phyloP scores from a whole-genome alignment of 2,888 invertebrate genomes.

The Galerucella calmariensis region DNA sequence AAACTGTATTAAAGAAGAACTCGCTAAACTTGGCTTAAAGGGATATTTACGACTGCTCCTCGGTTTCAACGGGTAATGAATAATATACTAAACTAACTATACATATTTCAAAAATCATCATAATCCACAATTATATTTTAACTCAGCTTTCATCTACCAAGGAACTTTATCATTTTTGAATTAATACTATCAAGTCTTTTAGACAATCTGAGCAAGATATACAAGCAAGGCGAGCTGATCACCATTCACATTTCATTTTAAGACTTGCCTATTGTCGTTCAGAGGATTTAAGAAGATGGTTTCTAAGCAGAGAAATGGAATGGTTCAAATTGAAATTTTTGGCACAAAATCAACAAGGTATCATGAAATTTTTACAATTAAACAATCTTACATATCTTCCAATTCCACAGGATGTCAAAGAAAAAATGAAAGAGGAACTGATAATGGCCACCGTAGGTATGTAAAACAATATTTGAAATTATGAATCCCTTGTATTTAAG shows the following conservation, averaged over 20 bases:
- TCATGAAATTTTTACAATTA: conserved; percentile 73
- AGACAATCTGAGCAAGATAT: conserved; percentile 71
- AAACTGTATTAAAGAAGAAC: conserved; percentile 71
- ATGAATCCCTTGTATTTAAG: too few relatives aligned
- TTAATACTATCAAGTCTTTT: conserved; percentile 51
- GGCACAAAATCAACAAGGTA: conserved; percentile 70
- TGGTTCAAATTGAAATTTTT: conserved; percentile 86
- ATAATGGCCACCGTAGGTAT: conserved; percentile 70
- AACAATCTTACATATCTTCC: conserved; percentile 76
- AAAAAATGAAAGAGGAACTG: conserved; percentile 70
- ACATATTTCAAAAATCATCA: neutral
- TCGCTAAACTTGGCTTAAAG: conserved; percentile 76
- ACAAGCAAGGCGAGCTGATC: conserved; percentile 80
- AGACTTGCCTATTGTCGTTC: conserved; percentile 90
- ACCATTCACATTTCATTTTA: conserved; percentile 93
- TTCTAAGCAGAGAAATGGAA: conserved; percentile 88
- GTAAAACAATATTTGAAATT: conserved; percentile 21
- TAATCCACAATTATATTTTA: too few relatives aligned
- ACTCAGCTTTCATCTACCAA: neutral
- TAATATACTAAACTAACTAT: neutral
- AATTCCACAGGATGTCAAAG: conserved; percentile 76
- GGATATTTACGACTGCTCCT: conserved; percentile 72
- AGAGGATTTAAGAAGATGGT: conserved; percentile 89
- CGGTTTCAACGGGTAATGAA: conserved; percentile 58
- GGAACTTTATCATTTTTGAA: neutral